Conservation (phyloP, 2,797 vertebrate species). For the Trachurus trachurus region DNA sequence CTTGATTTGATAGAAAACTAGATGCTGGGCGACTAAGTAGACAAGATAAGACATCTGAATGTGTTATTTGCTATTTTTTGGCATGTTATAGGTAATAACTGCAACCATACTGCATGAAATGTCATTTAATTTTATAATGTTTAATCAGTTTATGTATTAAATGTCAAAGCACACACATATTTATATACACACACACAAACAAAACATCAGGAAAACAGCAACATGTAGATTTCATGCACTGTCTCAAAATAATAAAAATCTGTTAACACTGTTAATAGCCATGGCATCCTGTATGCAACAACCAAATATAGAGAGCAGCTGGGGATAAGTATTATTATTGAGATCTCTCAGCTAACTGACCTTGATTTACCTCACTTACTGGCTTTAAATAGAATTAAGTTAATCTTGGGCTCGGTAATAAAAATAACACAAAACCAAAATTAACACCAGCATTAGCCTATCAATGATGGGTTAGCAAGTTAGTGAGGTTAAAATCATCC, state of each 20-base stretch:
- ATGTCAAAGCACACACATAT: background rate
- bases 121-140: background rate
- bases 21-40: too few species aligned
- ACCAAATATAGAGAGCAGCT: slow-evolving; percentile 4
- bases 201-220: slow-evolving; percentile 1
- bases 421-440: slow-evolving; percentile 25
- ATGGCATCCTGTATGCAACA: slow-evolving; percentile 8
- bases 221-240: background rate
- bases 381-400: slow-evolving; percentile 49
- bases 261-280: background rate
- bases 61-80: background rate
- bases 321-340: slow-evolving; percentile 2
- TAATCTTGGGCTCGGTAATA: slow-evolving; percentile 30
- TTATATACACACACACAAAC: background rate
- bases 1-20: background rate
- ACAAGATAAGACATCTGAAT: background rate
- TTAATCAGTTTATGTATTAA: background rate
- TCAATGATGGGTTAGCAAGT: background rate
- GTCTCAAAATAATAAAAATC: background rate
- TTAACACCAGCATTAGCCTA: background rate
- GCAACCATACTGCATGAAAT: background rate
- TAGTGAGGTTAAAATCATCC: too few species aligned
- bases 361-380: slow-evolving; percentile 25
- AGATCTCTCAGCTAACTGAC: slow-evolving; percentile 27
- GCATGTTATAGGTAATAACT: background rate